phyloP scores from a whole-genome alignment of 2,888 invertebrate species.

The Philopedon plagiatum region DNA sequence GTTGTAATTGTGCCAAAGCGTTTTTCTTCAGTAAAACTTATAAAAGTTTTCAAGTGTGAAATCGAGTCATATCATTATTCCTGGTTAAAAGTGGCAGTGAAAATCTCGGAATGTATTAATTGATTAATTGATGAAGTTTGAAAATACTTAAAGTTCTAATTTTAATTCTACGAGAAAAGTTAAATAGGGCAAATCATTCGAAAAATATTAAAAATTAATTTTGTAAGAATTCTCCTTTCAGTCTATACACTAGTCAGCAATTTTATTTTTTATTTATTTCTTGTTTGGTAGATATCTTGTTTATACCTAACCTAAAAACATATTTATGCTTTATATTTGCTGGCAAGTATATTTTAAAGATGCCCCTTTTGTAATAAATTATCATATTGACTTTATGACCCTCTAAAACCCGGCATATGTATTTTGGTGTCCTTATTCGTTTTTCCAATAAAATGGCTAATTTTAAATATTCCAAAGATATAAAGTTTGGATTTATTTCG shows the following conservation, averaged over 20 bases:
- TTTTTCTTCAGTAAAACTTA: not conserved
- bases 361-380: slow-evolving; percentile 35
- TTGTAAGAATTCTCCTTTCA: slow-evolving; percentile 33
- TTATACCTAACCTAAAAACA: no score
- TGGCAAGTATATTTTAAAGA: slow-evolving; percentile 24
- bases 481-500: slow-evolving; percentile 19
- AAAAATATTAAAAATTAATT: slow-evolving; percentile 45
- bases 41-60: slow-evolving; percentile 24
- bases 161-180: slow-evolving; percentile 36
- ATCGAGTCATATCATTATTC: slow-evolving; percentile 28
- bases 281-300: no score
- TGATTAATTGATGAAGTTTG: slow-evolving; percentile 45
- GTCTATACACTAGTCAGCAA: slow-evolving; percentile 14
- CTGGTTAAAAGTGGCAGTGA: slow-evolving; percentile 24
- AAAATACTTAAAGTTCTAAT: slow-evolving; percentile 39
- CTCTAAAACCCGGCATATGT: slow-evolving; percentile 17
- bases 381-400: slow-evolving; percentile 29
- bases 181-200: slow-evolving; percentile 41
- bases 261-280: not conserved
- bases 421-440: slow-evolving; percentile 21
- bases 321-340: no score
- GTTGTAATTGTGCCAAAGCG: not conserved
- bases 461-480: slow-evolving; percentile 1
- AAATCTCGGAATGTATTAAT: slow-evolving; percentile 37
- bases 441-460: slow-evolving; percentile 14